Base-by-base conservation (phyloP, 2,113 vertebrate species). In the Sorex araneus region DNA sequence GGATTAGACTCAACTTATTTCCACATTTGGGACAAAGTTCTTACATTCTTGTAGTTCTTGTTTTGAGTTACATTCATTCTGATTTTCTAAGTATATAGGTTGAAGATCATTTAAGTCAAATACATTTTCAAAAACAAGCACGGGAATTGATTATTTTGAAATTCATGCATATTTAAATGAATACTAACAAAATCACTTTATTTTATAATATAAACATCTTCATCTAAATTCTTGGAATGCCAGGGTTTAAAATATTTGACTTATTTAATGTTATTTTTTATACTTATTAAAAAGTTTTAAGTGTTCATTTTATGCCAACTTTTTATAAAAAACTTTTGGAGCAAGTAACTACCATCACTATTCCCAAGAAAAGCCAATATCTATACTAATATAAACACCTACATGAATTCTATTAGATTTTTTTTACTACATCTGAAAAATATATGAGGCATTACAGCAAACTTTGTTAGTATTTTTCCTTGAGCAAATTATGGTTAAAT, bases 361-460 rank as follows among this genome's bases (percentile, higher is more conserved):
- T n/a, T 15, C 78, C n/a, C 12, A 50, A 27, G 70, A 54, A 6
- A 70, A 43, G 32, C 64, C 36, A 63, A 64, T 2, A 34, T 23
- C 8, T 34, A 6, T 30, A 28, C 88, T 67, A 71, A 19, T 57
- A 79, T 94, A 79, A 86, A 77, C 30, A 63, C 13, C 28, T 77
- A 30, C 36, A 34, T 84, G n/a, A 84, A 60, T 60, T 28, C 34
- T 77, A 15, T 28, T 70, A 63, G 54, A 69, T 6, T 86, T 63
- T 86, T 63, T 8, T 86, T 79, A 76, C 3, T 70, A 4, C 34
- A 45, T n/a, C 40, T 63, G 30, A n/a, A 83, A 94, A 91, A 7
- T 88, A 89, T 83, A 86, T n/a, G 34, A 84, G 89, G 54, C 16
- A 8, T 40, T 43, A 92, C 80, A 74, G 36, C 45, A 85, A 88